phyloP scores from a whole-genome alignment of 1,140 invertebrate genomes.

The Dysdera silvatica region DNA sequence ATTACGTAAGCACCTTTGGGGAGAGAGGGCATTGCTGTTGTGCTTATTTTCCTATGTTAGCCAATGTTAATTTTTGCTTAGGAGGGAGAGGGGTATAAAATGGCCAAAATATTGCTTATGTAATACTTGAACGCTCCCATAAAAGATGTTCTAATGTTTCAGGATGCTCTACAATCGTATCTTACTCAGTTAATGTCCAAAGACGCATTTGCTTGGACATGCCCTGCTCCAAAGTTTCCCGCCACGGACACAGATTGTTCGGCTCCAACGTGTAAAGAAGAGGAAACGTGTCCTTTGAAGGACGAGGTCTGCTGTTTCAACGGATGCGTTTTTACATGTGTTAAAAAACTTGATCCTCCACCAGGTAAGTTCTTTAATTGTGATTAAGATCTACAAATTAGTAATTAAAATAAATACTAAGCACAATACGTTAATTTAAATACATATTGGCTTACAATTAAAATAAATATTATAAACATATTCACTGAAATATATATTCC shows the following conservation, averaged over 20 bases:
- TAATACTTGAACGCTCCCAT: too few species aligned
- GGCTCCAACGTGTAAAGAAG: background rate
- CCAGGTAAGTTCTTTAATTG: conserved; percentile 9
- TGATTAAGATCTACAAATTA: background rate
- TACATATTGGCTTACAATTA: too few species aligned
- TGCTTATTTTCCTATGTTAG: too few species aligned
- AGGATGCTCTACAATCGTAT: conserved; percentile 7
- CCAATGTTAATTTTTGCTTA: too few species aligned
- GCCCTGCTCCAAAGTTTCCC: conserved; percentile 16
- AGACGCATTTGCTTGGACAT: background rate
- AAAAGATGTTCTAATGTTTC: background rate
- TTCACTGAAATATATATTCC: too few species aligned
- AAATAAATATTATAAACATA: too few species aligned
- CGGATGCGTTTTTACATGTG: conserved; percentile 22
- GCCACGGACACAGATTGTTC: background rate
- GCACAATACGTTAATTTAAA: too few species aligned
- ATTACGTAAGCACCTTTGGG: too few species aligned
- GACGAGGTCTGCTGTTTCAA: conserved; percentile 26
- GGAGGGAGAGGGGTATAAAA: too few species aligned
- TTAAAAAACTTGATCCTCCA: background rate
- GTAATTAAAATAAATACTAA: too few species aligned
- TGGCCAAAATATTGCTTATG: too few species aligned
- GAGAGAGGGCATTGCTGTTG: too few species aligned
- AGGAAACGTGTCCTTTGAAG: background rate
- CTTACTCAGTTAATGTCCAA: conserved; percentile 2